Percentiles rank a stretch among this genome's conserved stretches.
phyloP scores from a whole-genome alignment of 2,888 invertebrate genomes.

The Drosophila ustulata region DNA sequence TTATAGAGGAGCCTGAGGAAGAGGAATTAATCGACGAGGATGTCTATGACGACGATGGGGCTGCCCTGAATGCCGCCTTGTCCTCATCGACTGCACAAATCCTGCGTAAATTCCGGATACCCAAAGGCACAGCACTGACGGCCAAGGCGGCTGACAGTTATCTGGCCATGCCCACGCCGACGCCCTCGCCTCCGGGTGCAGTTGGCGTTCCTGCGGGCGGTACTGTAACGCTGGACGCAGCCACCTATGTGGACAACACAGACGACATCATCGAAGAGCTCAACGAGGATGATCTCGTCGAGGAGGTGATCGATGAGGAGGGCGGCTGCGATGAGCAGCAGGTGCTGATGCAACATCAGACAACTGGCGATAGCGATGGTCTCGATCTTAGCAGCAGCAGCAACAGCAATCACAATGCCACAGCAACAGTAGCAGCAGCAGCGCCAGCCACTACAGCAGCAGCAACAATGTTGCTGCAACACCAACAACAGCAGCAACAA shows the following conservation, averaged over 20 bases:
- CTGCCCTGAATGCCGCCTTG: conserved; percentile 40
- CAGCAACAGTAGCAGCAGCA: conserved; percentile 21
- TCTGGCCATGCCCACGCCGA: conserved; percentile 71
- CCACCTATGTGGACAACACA: conserved; percentile 52
- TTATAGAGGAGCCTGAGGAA: conserved; percentile 37
- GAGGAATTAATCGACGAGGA: conserved; percentile 58
- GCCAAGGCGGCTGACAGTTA: conserved; percentile 68
- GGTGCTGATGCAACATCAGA: conserved; percentile 31
- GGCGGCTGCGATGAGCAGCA: conserved; percentile 49
- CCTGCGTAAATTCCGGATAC: conserved; percentile 83
- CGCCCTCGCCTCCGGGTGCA: conserved; percentile 63
- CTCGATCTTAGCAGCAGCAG: conserved; percentile 48
- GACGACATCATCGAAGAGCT: conserved; percentile 72
- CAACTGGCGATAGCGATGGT: conserved; percentile 39
- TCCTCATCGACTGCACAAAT: conserved; percentile 81
- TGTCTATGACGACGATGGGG: conserved; percentile 70
- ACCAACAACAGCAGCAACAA: conserved; percentile 42
- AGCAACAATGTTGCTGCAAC: conserved; percentile 45
- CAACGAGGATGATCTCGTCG: conserved; percentile 76
- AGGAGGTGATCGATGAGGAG: conserved; percentile 77
- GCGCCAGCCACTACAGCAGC: conserved; percentile 37
- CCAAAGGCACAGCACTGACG: conserved; percentile 82
- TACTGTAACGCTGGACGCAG: conserved; percentile 38
- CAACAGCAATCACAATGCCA: conserved; percentile 30
- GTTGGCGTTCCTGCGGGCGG: conserved; percentile 31